Percentiles rank a stretch among this genome's conserved stretches.
Evolutionary conservation across 2,113 vertebrate species (phyloP).

Genomic region (Epinephelus fuscoguttatus): DNA sequence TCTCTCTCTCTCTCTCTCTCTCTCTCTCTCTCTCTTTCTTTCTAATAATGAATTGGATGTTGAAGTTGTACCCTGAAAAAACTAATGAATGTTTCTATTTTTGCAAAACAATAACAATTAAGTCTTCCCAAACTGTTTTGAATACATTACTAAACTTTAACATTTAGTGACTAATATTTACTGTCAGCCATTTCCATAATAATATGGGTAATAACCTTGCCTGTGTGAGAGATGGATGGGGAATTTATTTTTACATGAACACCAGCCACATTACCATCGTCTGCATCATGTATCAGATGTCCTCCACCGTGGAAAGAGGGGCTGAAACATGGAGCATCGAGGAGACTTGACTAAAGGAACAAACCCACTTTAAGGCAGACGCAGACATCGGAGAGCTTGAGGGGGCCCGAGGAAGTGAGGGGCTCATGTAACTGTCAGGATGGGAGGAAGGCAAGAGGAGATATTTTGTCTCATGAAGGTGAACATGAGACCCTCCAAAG

Average conservation of each 20-base stretch:
- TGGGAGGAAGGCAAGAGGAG: background rate
- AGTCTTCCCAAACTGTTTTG: slow-evolving; percentile 30
- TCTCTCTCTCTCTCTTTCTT: background rate
- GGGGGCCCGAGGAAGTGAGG: slow-evolving; percentile 36
- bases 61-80: slow-evolving; percentile 31
- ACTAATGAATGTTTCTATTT: slow-evolving; percentile 53
- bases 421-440: slow-evolving; percentile 34
- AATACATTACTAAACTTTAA: slow-evolving; percentile 35
- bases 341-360: slow-evolving; percentile 35
- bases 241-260: slow-evolving; percentile 80
- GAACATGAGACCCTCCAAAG: slow-evolving; percentile 34
- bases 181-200: slow-evolving; percentile 51
- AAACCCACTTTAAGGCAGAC: slow-evolving; percentile 57
- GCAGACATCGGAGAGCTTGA: slow-evolving; percentile 49
- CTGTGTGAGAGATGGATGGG: slow-evolving; percentile 55
- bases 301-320: slow-evolving; percentile 32
- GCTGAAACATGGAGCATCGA: slow-evolving; percentile 48
- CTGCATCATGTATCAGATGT: slow-evolving; percentile 71
- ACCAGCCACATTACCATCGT: slow-evolving; percentile 57
- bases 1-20: background rate
- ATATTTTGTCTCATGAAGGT: background rate
- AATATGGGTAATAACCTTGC: slow-evolving; percentile 64
- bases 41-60: slow-evolving; percentile 31
- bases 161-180: slow-evolving; percentile 61
- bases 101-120: slow-evolving; percentile 10